Conservation (phyloP, 1,140 invertebrate species). For the Macrosteles quadrilineatus region DNA sequence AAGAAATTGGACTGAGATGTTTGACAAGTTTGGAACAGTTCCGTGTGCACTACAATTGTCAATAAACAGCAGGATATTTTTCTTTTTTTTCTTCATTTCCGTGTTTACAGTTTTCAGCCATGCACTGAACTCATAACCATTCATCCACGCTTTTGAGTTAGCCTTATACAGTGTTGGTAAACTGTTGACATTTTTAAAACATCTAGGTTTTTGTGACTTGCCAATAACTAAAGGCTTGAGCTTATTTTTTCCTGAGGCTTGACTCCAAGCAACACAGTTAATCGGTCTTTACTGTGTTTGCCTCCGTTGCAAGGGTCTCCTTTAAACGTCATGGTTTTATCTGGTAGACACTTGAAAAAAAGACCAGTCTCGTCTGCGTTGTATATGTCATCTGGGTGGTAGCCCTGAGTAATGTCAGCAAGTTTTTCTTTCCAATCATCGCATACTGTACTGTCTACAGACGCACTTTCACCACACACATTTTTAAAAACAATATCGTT, state of each 20-base stretch:
- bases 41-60: constrained; percentile 1
- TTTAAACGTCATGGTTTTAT: constrained; percentile 48
- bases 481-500: not conserved
- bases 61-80: not conserved
- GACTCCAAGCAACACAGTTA: constrained; percentile 47
- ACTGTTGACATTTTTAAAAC: constrained; percentile 47
- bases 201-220: constrained; percentile 49
- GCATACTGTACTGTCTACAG: too few species aligned
- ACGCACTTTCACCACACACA: not conserved
- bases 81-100: constrained; percentile 38
- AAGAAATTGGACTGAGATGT: not conserved
- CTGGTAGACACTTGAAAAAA: constrained; percentile 29
- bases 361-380: constrained; percentile 12
- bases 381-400: not conserved
- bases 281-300: constrained; percentile 49
- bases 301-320: constrained; percentile 45
- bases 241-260: constrained; percentile 50
- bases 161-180: constrained; percentile 44
- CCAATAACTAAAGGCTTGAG: constrained; percentile 49
- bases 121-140: constrained; percentile 41
- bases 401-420: too few species aligned
- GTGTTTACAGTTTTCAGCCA: constrained; percentile 38
- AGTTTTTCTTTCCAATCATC: too few species aligned
- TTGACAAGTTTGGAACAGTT: not conserved
- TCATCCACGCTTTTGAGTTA: constrained; percentile 53